A percentile compares a stretch with the other conserved stretches of the same genome.
phyloP scores from a whole-genome alignment of 1,140 invertebrate genomes.

The Aphidius ervi region DNA sequence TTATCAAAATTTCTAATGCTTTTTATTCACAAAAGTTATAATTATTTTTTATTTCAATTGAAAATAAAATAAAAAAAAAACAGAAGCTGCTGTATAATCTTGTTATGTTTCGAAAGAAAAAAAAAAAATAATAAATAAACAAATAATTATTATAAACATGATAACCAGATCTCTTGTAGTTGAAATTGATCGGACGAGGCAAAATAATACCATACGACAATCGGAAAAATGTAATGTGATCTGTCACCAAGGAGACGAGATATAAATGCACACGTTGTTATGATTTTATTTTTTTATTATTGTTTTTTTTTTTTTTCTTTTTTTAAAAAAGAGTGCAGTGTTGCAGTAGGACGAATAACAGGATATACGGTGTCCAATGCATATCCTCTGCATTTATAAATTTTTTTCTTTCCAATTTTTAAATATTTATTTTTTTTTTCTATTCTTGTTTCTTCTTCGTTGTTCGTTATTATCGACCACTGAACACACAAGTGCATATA shows the following conservation, averaged over 20 bases:
- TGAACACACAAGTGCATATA: background rate
- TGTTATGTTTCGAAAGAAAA: too few species aligned
- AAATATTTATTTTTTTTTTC: constrained; percentile 11
- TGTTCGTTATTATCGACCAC: background rate
- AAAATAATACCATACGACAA: background rate
- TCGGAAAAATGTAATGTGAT: constrained; percentile 26
- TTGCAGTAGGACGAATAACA: constrained; percentile 51
- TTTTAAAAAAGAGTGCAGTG: constrained; percentile 24
- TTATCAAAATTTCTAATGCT: too few species aligned
- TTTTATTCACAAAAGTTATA: too few species aligned
- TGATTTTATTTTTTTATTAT: constrained; percentile 36
- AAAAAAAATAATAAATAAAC: too few species aligned
- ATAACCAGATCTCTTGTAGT: too few species aligned
- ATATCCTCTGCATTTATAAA: constrained; percentile 34
- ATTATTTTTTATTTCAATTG: too few species aligned
- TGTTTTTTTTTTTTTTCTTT: constrained; percentile 38
- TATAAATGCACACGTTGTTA: constrained; percentile 21
- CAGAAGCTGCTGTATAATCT: too few species aligned
- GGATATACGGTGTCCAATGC: constrained; percentile 54
- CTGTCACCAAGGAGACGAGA: constrained; percentile 23
- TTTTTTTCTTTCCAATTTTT: constrained; percentile 5
- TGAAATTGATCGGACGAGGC: too few species aligned
- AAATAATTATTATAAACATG: too few species aligned
- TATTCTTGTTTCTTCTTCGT: background rate
- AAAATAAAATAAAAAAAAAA: too few species aligned